Conservation (phyloP, 2,888 invertebrate species). For the Andrena trimmerana region DNA sequence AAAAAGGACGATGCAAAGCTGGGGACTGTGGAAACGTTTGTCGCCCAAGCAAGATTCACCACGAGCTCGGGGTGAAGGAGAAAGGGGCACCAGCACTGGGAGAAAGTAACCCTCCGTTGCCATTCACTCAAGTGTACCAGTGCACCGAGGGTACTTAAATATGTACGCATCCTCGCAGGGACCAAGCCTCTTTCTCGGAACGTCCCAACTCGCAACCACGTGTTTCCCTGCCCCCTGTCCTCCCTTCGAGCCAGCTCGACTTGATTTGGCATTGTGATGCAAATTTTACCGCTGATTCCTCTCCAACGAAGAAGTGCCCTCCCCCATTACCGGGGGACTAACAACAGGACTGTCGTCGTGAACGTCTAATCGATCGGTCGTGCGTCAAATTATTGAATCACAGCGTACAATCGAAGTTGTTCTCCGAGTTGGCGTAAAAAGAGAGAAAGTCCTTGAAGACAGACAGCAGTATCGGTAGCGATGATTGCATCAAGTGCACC, state of each 20-base stretch:
- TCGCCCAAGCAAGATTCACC: conserved; percentile 52
- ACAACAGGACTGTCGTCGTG: conserved; percentile 3
- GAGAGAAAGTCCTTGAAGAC: not conserved
- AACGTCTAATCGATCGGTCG: conserved; percentile 10
- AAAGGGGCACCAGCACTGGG: conserved; percentile 14
- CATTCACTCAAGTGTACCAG: conserved; percentile 49
- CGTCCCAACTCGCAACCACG: conserved; percentile 50
- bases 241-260: conserved; percentile 37
- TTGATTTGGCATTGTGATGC: conserved; percentile 79
- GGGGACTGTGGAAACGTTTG: conserved; percentile 39
- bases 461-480: not conserved
- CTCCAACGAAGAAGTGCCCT: not conserved
- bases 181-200: conserved; percentile 68
- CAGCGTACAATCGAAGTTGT: not conserved
- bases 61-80: conserved; percentile 20
- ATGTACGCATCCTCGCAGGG: conserved; percentile 40
- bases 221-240: conserved; percentile 23
- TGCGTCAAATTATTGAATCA: not conserved
- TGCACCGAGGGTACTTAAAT: conserved; percentile 59
- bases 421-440: not conserved
- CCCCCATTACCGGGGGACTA: conserved; percentile 16
- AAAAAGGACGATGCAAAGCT: conserved; percentile 10
- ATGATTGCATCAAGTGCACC: not conserved
- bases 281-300: conserved; percentile 66
- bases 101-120: conserved; percentile 60